These are phyloP conservation scores for Cephus spinipes DNA, from an alignment of 2,888 invertebrate species.

Conservation along the genomic window DNA sequence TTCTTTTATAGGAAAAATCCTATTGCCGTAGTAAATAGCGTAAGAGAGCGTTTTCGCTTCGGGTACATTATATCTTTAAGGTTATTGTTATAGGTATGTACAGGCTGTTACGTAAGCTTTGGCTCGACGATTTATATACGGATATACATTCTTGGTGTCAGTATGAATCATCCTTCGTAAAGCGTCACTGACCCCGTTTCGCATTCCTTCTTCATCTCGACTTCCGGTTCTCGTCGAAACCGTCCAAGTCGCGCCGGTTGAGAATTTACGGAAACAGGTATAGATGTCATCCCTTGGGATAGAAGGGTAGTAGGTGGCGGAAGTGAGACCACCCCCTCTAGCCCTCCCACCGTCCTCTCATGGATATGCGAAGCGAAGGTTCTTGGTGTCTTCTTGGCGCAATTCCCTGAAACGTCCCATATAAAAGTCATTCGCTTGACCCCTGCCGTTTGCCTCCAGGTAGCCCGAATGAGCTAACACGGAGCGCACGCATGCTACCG, in stretches of 20 bases:
- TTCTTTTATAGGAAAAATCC: background rate
- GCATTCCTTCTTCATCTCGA: background rate
- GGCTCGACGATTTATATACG: background rate
- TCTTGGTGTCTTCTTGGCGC: background rate
- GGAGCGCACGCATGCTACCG: background rate
- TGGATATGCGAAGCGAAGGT: background rate
- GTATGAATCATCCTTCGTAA: background rate
- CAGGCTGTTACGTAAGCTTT: background rate
- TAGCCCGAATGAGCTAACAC: background rate
- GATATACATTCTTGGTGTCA: background rate
- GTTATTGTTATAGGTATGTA: background rate
- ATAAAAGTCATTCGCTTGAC: background rate
- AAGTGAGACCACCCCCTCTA: background rate
- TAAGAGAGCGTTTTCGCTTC: background rate
- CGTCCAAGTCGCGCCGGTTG: background rate
- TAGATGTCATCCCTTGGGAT: background rate
- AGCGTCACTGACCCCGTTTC: background rate
- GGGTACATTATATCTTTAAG: background rate
- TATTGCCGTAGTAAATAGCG: background rate
- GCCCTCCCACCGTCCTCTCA: background rate
- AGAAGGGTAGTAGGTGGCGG: background rate
- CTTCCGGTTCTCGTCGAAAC: background rate
- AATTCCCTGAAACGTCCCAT: background rate
- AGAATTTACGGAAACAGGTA: background rate
- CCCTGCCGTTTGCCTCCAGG: background rate